These are phyloP conservation scores for Zosterops japonicus DNA, from an alignment of 2,113 vertebrate species.

Conservation along the genomic window DNA sequence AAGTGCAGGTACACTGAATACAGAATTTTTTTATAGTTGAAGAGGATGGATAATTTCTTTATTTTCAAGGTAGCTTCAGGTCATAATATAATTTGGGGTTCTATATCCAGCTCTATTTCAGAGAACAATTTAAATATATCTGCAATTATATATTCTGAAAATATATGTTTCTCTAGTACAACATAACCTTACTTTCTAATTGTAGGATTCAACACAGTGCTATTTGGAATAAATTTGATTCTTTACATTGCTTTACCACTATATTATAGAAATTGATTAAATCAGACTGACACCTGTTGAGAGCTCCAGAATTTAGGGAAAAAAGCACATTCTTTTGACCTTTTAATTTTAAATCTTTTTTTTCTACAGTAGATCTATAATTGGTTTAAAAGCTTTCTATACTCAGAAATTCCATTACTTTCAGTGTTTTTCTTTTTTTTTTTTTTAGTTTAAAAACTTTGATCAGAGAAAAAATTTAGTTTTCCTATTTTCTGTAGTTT, in stretches of 20 bases:
- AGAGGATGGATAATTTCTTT: not conserved
- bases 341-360: conserved; percentile 43
- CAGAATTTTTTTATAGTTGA: not conserved
- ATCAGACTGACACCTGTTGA: not conserved
- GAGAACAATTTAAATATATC: not conserved
- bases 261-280: not conserved
- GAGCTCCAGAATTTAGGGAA: conserved; percentile 23
- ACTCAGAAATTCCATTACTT: not conserved
- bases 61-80: not conserved
- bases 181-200: not conserved
- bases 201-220: not conserved
- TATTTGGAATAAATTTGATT: conserved; percentile 39
- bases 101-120: not conserved
- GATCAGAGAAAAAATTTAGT: not conserved
- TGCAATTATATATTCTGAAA: conserved; percentile 17
- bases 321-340: not conserved
- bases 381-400: not conserved
- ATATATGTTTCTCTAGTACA: not conserved
- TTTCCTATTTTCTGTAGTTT: not conserved
- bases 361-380: not conserved
- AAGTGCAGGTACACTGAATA: not conserved
- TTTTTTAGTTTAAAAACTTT: not conserved
- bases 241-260: not conserved
- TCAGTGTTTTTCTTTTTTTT: not conserved
- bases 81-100: not conserved